Evolutionary conservation across 2,888 invertebrate species (phyloP), one percentile per base, ranked within the genome.

Genomic region (Busseola fusca): DNA sequence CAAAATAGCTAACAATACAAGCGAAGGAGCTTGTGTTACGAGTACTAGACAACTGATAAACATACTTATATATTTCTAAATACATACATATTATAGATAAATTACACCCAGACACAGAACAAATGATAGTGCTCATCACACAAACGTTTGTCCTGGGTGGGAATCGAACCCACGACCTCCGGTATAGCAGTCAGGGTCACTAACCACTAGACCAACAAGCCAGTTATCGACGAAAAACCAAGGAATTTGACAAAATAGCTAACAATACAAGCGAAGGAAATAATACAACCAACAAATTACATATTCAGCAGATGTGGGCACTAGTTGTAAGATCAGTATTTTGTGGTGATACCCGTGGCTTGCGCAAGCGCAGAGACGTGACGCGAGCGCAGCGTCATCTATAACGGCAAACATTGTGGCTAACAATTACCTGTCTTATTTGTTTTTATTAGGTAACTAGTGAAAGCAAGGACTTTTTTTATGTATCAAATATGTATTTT

Each of bases 291-390:
- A 56, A 69, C 56, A 52, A 76, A 81, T 81, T 60, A 76, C 77
- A 14, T 62, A 76, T 62, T 76, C 81, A 81, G 77, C 81, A 67
- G 66, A 67, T 45, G 69, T 73, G 30, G 52, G 16, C 27, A 62
- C 59, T 50, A 56, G 54, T 52, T 56, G 65, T 81, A 70, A 76
- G 77, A 76, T 81, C 66, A 64, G 59, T 63, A 59, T 48, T 67
- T 77, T 80, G 82, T 54, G 78, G 82, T 69, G 81, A 63, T 71
- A 63, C 56, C 48, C 65, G 58, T 34, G 50, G 60, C 66, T 81
- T 84, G 74, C 81, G 78, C 71, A 83, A 83, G 66, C 67, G 81
- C 60, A 18, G 27, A 27, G 54, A 69, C 80, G 81, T 65, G 69
- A 64, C 40, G 69, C 59, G 50, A 42, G 25, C 64, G 56, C 62